These are phyloP conservation scores for Tupiocoris notatus DNA, from an alignment of 2,888 invertebrate genomes.

Conservation along the genomic window DNA sequence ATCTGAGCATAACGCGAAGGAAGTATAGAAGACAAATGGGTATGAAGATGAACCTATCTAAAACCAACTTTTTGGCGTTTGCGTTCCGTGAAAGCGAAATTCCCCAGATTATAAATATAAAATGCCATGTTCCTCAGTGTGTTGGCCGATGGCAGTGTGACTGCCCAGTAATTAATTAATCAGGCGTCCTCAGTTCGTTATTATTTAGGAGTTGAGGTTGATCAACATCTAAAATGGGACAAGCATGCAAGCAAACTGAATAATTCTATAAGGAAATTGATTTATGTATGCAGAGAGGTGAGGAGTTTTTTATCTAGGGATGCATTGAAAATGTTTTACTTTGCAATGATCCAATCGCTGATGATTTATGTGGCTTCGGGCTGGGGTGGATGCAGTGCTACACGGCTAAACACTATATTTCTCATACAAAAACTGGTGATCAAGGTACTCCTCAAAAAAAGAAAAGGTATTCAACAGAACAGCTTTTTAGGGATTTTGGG, in stretches of 20 bases:
- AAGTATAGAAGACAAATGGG: too few relatives aligned
- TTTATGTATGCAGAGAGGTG: too few relatives aligned
- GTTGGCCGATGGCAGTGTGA: too few relatives aligned
- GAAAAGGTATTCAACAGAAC: background rate
- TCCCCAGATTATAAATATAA: too few relatives aligned
- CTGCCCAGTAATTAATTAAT: constrained; percentile 1
- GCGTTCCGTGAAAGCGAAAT: too few relatives aligned
- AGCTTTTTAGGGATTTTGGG: background rate
- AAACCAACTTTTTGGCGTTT: too few relatives aligned
- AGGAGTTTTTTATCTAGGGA: background rate
- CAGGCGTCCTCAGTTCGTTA: constrained; percentile 2
- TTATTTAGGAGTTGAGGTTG: constrained; percentile 11
- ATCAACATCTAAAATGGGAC: too few relatives aligned
- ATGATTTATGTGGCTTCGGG: constrained; percentile 8
- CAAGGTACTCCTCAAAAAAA: constrained; percentile 4
- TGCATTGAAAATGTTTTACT: background rate
- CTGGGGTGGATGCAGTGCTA: background rate
- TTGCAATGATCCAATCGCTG: background rate
- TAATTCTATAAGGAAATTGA: too few relatives aligned
- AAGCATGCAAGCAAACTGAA: background rate
- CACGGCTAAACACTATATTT: background rate
- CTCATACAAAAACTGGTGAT: constrained; percentile 11
- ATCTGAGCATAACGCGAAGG: too few relatives aligned
- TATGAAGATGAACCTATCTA: too few relatives aligned
- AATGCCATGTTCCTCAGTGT: too few relatives aligned